A percentile compares a stretch with the other conserved stretches of the same genome.
phyloP scores from a whole-genome alignment of 2,888 invertebrate species.

The Odontomyia ornata region DNA sequence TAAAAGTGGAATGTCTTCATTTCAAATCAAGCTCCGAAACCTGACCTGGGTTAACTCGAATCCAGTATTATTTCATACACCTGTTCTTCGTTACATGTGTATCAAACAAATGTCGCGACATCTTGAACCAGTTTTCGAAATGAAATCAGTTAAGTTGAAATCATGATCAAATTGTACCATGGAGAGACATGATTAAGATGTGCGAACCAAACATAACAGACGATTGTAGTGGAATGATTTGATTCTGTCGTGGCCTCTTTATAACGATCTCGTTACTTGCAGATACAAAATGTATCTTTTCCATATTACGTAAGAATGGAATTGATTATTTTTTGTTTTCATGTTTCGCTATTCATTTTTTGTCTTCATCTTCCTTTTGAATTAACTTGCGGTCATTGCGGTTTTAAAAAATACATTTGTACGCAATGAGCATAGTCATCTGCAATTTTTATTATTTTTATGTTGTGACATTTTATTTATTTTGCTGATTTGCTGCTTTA shows the following conservation, averaged over 20 bases:
- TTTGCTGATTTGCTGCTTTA: neutral
- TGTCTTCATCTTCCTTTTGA: neutral
- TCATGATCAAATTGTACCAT: constrained; percentile 26
- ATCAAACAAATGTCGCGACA: neutral
- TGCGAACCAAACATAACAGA: neutral
- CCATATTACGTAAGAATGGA: constrained; percentile 18
- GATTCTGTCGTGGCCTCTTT: neutral
- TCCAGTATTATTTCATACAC: too few relatives aligned
- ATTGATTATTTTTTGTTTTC: neutral
- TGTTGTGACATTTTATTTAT: constrained; percentile 22
- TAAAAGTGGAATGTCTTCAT: too few relatives aligned
- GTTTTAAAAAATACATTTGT: neutral
- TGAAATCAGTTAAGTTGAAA: constrained; percentile 11
- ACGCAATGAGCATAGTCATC: neutral
- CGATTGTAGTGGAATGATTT: neutral
- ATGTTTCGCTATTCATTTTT: too few relatives aligned
- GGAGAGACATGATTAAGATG: constrained; percentile 31
- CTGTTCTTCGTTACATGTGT: too few relatives aligned
- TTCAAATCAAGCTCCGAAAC: too few relatives aligned
- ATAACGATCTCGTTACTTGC: constrained; percentile 16
- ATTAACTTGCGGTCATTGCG: constrained; percentile 22
- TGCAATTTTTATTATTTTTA: too few relatives aligned
- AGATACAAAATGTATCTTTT: constrained; percentile 12
- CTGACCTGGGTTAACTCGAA: too few relatives aligned
- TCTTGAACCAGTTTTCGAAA: constrained; percentile 39